Percentiles rank a stretch among this genome's conserved stretches.
Conservation (phyloP, 2,113 vertebrate species). For the Butorides virescens region DNA sequence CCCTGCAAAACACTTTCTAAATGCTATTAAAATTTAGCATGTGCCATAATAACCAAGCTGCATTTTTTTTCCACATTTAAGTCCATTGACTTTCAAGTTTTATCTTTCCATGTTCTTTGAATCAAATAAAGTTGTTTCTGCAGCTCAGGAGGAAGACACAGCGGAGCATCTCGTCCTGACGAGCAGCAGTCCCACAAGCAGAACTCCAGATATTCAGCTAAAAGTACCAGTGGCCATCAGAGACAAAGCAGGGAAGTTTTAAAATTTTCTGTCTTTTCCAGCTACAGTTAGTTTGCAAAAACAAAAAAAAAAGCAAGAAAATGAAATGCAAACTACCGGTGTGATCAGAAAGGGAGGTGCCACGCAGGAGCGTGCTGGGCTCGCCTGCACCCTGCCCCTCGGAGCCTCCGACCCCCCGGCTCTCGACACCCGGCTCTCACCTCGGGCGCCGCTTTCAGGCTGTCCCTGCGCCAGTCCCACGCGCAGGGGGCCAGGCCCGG, state of each 20-base stretch:
- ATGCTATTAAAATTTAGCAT: slow-evolving; percentile 81
- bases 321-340: too few relatives aligned
- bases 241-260: neutral
- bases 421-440: neutral
- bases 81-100: slow-evolving; percentile 74
- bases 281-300: neutral
- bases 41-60: slow-evolving; percentile 68
- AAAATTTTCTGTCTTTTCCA: neutral
- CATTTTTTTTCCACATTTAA: slow-evolving; percentile 66
- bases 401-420: neutral
- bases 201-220: neutral
- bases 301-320: neutral
- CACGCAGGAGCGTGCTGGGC: neutral
- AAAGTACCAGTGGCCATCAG: neutral
- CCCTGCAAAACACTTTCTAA: slow-evolving; percentile 78
- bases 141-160: slow-evolving; percentile 9
- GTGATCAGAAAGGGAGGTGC: neutral
- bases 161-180: neutral
- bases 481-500: neutral
- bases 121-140: slow-evolving; percentile 41
- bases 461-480: fast-evolving
- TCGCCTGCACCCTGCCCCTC: neutral
- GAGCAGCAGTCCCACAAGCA: neutral
- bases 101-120: slow-evolving; percentile 61
- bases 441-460: fast-evolving